phyloP scores from a whole-genome alignment of 2,888 invertebrate species.

The Ophion obscuratus region DNA sequence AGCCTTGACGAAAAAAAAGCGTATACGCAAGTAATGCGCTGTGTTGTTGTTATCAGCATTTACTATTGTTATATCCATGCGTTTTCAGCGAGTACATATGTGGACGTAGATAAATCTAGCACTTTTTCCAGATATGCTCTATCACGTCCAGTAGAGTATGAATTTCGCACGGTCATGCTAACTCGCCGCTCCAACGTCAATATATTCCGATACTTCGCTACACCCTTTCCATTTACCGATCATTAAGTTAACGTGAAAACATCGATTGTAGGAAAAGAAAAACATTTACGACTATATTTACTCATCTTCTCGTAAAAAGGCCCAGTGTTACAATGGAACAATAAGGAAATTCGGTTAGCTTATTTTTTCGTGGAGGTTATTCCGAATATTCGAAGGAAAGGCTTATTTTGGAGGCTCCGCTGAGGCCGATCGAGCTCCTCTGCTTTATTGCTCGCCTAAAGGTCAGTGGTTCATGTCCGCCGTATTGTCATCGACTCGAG shows the following conservation, averaged over 20 bases:
- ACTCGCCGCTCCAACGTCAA: neutral
- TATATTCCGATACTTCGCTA: neutral
- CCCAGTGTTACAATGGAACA: neutral
- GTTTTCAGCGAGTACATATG: neutral
- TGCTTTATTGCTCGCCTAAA: neutral
- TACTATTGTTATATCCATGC: neutral
- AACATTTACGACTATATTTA: neutral
- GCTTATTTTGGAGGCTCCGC: neutral
- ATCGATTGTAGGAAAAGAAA: neutral
- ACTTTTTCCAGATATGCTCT: neutral
- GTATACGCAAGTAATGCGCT: conserved; percentile 39
- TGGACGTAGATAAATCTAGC: neutral
- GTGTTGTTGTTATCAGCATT: conserved; percentile 3
- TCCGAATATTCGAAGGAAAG: neutral
- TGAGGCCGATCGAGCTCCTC: neutral
- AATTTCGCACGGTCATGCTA: neutral
- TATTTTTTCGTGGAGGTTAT: neutral
- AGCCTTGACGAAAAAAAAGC: conserved; percentile 66
- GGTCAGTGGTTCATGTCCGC: neutral
- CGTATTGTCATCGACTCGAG: conserved; percentile 18
- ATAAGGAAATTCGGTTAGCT: neutral
- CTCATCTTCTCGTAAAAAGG: neutral
- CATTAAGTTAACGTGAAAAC: neutral
- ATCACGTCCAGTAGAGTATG: neutral
- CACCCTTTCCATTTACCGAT: neutral